A percentile compares a stretch with the other conserved stretches of the same genome.
These are phyloP conservation scores for Scolopax rusticola DNA, from an alignment of 2,797 vertebrate species.

Conservation along the genomic window DNA sequence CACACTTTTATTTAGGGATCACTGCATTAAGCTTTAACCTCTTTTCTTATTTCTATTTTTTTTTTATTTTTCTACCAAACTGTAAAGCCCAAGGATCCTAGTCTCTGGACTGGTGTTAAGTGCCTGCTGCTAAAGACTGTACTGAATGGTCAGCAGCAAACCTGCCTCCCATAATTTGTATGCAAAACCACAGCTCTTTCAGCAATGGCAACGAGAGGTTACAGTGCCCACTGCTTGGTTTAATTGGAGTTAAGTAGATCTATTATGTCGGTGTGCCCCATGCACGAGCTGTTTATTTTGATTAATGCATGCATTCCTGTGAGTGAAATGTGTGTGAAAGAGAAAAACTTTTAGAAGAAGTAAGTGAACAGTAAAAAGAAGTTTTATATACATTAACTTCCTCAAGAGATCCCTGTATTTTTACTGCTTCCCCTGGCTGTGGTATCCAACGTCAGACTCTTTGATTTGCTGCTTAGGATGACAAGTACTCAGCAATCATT, in stretches of 20 bases:
- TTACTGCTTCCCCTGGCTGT: background rate
- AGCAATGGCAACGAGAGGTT: background rate
- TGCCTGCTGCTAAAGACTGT: background rate
- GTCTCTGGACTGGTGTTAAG: background rate
- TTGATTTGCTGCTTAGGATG: background rate
- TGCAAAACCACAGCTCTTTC: background rate
- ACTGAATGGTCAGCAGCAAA: background rate
- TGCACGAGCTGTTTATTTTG: slow-evolving; percentile 68
- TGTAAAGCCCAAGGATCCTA: background rate
- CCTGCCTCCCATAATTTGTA: slow-evolving; percentile 40
- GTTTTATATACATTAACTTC: background rate
- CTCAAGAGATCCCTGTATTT: background rate
- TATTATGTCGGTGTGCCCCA: slow-evolving; percentile 35
- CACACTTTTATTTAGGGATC: background rate
- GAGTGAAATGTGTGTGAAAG: background rate
- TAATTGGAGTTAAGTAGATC: slow-evolving; percentile 76
- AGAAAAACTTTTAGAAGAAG: slow-evolving; percentile 18
- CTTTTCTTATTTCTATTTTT: no score
- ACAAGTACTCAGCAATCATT: background rate
- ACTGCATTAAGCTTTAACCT: background rate
- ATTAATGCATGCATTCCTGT: slow-evolving; percentile 54
- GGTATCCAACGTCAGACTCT: background rate
- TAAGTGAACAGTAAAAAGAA: background rate
- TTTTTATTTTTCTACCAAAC: background rate
- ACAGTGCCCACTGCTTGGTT: slow-evolving; percentile 61